Percentiles rank a stretch among this genome's conserved stretches.
Conservation (phyloP, 2,888 invertebrate genomes). For the Stomorhina lunata region DNA sequence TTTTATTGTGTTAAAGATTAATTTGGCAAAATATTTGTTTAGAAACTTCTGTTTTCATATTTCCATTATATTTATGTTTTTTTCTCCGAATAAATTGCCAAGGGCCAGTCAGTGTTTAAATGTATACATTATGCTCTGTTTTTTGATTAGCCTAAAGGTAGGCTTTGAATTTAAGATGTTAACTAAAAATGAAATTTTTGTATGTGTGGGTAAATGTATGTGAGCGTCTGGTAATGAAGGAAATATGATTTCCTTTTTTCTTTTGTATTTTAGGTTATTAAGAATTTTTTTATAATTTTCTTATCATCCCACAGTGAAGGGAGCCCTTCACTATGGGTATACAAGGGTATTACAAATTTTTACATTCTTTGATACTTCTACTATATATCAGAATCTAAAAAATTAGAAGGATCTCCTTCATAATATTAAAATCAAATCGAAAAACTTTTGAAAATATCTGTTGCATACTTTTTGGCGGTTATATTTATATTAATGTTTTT, state of each 20-base stretch:
- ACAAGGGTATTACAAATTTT: too few species aligned
- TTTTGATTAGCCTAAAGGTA: conserved; percentile 18
- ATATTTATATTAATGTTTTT: too few species aligned
- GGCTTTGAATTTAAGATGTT: neutral
- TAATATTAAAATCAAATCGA: too few species aligned
- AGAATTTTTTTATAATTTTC: neutral
- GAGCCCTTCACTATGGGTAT: too few species aligned
- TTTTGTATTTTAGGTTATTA: neutral
- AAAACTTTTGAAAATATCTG: too few species aligned
- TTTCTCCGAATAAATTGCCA: neutral
- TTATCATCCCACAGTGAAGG: too few species aligned
- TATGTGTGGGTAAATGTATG: too few species aligned
- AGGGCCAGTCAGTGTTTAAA: neutral
- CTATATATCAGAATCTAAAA: too few species aligned
- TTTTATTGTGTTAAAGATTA: neutral
- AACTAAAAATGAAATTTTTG: neutral
- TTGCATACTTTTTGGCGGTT: too few species aligned
- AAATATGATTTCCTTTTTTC: neutral
- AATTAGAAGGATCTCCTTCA: too few species aligned
- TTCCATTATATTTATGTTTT: neutral
- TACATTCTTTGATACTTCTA: too few species aligned
- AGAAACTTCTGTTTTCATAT: neutral
- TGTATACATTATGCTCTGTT: neutral
- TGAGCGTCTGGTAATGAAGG: neutral
- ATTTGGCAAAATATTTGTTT: conserved; percentile 28